Conservation (phyloP, 2,888 invertebrate species). For the Dolichopus griseipennis region DNA sequence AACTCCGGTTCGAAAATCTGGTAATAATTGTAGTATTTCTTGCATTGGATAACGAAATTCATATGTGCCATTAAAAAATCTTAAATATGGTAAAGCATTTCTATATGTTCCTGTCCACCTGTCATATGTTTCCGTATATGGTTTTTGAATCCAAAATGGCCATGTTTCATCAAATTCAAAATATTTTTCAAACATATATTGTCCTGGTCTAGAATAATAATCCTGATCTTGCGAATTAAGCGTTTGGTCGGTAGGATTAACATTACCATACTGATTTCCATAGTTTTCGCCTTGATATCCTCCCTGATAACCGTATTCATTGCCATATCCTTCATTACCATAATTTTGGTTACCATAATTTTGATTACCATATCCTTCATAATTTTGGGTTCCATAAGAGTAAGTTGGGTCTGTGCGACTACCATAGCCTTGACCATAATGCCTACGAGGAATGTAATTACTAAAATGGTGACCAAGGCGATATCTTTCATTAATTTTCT, state of each 20-base stretch:
- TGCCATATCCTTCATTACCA: conserved; percentile 6
- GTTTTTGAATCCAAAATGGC: conserved; percentile 70
- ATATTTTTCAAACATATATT: conserved; percentile 58
- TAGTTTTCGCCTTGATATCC: conserved; percentile 23
- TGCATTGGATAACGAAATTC: conserved; percentile 78
- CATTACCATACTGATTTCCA: conserved; percentile 25
- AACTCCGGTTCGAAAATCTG: conserved; percentile 51
- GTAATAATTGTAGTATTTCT: conserved; percentile 54
- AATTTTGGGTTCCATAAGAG: conserved; percentile 12
- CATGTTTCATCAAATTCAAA: conserved; percentile 72
- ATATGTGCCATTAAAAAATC: conserved; percentile 80
- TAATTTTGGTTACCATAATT: background rate
- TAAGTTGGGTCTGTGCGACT: conserved; percentile 14
- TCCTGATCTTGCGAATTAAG: conserved; percentile 24
- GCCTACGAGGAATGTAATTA: conserved; percentile 10
- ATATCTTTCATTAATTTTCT: conserved; percentile 48
- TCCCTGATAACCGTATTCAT: conserved; percentile 8
- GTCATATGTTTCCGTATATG: conserved; percentile 44
- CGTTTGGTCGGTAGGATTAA: conserved; percentile 22
- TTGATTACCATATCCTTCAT: background rate
- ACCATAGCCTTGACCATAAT: conserved; percentile 29
- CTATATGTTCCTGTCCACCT: conserved; percentile 42
- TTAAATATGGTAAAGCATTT: conserved; percentile 58
- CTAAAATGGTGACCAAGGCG: conserved; percentile 37
- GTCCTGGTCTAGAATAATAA: conserved; percentile 33